Conservation (phyloP, 2,797 vertebrate species). For the Pelochelys cantorii region DNA sequence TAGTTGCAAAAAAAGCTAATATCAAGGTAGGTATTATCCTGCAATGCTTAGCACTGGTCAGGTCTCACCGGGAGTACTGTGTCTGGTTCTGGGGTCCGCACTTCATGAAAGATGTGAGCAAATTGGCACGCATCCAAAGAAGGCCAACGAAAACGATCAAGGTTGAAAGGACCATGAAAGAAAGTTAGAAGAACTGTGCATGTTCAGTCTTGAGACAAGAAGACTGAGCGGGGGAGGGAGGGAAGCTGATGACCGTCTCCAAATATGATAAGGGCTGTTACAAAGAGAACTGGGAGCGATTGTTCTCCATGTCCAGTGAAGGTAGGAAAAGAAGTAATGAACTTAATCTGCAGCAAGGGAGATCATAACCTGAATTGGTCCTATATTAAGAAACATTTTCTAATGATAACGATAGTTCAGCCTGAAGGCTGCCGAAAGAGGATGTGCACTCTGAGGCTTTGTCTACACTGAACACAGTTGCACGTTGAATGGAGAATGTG, state of each 20-base stretch:
- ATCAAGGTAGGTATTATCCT: background rate
- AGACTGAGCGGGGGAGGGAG: no score
- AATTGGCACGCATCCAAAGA: background rate
- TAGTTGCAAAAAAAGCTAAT: no score
- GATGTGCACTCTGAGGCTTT: background rate
- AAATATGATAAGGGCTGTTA: background rate
- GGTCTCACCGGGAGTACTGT: background rate
- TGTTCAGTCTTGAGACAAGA: background rate
- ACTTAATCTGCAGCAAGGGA: background rate
- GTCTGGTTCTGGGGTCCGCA: background rate
- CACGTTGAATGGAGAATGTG: no score
- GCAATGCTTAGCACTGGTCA: background rate
- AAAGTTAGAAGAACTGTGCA: background rate
- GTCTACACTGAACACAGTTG: no score
- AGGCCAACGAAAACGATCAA: background rate
- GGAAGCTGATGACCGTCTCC: background rate
- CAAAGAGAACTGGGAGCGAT: background rate
- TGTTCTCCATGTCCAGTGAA: background rate
- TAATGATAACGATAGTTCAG: background rate
- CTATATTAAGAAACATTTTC: background rate
- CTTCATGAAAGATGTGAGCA: background rate
- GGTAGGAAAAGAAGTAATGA: background rate
- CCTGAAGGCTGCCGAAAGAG: background rate
- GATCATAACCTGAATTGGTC: background rate
- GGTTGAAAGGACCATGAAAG: background rate